Evolutionary conservation across 1,140 invertebrate species (phyloP), one percentile per base, ranked within the genome.

Genomic region (Calliphora vicina): DNA sequence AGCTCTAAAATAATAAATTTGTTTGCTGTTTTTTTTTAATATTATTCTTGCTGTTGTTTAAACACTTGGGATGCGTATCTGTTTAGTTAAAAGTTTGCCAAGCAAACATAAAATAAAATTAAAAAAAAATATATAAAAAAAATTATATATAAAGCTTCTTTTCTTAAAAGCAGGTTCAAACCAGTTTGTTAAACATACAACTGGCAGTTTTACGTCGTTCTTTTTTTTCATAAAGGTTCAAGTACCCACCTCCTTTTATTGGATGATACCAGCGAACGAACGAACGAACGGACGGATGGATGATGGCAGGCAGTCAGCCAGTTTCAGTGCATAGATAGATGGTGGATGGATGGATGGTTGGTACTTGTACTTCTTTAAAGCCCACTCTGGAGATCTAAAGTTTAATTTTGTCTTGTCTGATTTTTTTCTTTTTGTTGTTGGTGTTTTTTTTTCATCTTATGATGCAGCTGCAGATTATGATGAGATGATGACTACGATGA

Each of bases 401-500:
- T 67, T 67, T 25, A 67, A 67, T 67, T 67, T 67, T 67, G 20
- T 67, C 61, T 67, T 67, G 61, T 67, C 61, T 23, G 61, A 67
- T 67, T 67, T 67, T 67, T 67, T 10, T 57, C 0, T 57, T 15
- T 13, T 57, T 12, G 13, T 15, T 57, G 12, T 42, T 76, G 8
- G 15, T 42, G 17, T 35, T 42, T 27, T 20, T 42, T 35, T 1
- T 76, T 35, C 17, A 35, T 76, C 29, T 76, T 43, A 78, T 35
- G 74, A 45, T 78, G 35, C 74, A 78, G 74, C 74, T 78, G 74
- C 74, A 78, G 74, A 78, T 78, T 78, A 78, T 78, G 74, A 43
- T 78, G 27, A 42, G 35, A 45, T 67, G 61, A 67, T 67, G 61
- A 67, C 61, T 67, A 67, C 20, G n/a, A 67, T 78, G 74, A 78